A percentile compares a stretch with the other conserved stretches of the same genome.
phyloP scores from a whole-genome alignment of 2,113 vertebrate genomes.

The Cynoglossus semilaevis region DNA sequence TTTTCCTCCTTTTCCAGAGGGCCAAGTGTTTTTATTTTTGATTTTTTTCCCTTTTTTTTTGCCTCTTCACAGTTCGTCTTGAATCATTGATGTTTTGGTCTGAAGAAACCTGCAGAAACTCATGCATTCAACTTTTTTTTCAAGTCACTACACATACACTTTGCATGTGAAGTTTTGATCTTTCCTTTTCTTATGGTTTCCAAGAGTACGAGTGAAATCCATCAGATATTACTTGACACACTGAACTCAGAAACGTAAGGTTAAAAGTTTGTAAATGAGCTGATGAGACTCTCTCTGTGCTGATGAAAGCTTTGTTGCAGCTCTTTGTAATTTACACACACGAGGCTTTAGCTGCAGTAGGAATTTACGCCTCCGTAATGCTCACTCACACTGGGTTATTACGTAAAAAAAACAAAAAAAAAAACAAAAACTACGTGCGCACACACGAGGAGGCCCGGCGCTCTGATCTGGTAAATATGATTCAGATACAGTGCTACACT shows the following conservation, averaged over 20 bases:
- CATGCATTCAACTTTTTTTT: too few relatives aligned
- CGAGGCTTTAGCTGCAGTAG: neutral
- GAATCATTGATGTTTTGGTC: constrained; percentile 20
- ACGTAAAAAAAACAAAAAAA: constrained; percentile 6
- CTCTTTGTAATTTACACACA: neutral
- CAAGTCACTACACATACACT: constrained; percentile 1
- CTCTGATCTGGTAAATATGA: constrained; percentile 36
- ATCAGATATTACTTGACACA: constrained; percentile 7
- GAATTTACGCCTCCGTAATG: neutral
- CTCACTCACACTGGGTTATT: constrained; percentile 3
- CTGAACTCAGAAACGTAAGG: constrained; percentile 10
- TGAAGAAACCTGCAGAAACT: neutral
- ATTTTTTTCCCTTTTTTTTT: too few relatives aligned
- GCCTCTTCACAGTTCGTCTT: too few relatives aligned
- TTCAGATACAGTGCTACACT: constrained; percentile 46
- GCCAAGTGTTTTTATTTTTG: too few relatives aligned
- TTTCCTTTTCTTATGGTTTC: constrained; percentile 17
- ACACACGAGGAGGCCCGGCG: neutral
- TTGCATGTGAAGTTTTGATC: constrained; percentile 14
- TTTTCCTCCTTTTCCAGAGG: too few relatives aligned
- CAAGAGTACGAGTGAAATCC: neutral
- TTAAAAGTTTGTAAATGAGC: constrained; percentile 8
- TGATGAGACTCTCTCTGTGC: constrained; percentile 34
- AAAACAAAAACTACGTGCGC: neutral
- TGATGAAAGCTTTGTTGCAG: constrained; percentile 25